These are phyloP conservation scores for Pycnonotus jocosus DNA, from an alignment of 2,113 vertebrate species.

Conservation along the genomic window DNA sequence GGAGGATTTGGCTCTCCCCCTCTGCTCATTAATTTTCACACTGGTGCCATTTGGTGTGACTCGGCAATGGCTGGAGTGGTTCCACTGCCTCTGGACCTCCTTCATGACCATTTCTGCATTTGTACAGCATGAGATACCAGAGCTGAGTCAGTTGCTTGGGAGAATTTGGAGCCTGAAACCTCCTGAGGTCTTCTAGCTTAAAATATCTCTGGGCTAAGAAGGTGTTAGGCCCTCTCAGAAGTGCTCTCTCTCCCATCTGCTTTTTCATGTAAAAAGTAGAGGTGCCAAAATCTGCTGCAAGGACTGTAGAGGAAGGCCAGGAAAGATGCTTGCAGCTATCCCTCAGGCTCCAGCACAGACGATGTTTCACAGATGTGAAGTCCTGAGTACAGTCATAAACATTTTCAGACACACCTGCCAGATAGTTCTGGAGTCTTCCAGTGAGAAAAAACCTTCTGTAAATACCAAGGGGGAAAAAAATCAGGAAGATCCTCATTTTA, in stretches of 20 bases:
- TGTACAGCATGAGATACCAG: not conserved
- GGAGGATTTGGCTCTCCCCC: not conserved
- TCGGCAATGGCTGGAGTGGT: rapidly evolving
- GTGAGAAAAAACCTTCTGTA: not conserved
- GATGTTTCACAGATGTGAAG: slow-evolving; percentile 28
- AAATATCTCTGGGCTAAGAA: slow-evolving; percentile 35
- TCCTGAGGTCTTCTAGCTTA: not conserved
- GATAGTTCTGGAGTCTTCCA: slow-evolving; percentile 24
- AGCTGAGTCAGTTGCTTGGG: not conserved
- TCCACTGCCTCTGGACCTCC: not conserved
- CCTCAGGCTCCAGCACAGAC: not conserved
- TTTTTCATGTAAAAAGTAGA: slow-evolving; percentile 1
- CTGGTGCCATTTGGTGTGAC: not conserved
- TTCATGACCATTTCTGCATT: not conserved
- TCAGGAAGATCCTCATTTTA: not conserved
- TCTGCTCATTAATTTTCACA: not conserved
- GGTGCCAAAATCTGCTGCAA: slow-evolving; percentile 24
- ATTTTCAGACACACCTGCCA: slow-evolving; percentile 40
- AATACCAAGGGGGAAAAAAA: not conserved
- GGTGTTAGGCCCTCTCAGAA: slow-evolving; percentile 27
- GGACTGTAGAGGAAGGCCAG: not conserved
- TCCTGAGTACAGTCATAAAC: not conserved
- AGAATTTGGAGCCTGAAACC: not conserved
- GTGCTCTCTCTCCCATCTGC: slow-evolving; percentile 12
- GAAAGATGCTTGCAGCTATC: slow-evolving; percentile 33